These are phyloP conservation scores for Cuculus canorus DNA, from an alignment of 2,797 vertebrate species.

Conservation along the genomic window DNA sequence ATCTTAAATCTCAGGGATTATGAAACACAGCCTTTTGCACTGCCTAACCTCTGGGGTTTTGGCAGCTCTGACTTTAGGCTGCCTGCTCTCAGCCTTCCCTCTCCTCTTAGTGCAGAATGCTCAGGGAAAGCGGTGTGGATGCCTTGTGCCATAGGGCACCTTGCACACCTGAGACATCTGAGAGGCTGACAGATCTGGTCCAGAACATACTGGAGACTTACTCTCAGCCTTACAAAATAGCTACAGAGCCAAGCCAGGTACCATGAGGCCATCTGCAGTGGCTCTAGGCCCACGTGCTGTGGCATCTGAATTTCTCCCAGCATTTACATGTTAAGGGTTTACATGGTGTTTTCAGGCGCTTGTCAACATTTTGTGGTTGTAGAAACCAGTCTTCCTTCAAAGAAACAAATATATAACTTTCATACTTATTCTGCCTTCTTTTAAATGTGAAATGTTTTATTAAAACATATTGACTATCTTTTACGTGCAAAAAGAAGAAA, in stretches of 20 bases:
- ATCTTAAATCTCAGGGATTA: neutral
- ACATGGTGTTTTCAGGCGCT: neutral
- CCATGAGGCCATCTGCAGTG: neutral
- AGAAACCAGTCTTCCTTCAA: neutral
- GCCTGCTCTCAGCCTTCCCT: neutral
- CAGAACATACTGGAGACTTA: neutral
- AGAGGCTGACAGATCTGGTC: neutral
- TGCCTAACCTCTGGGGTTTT: neutral
- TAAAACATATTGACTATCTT: neutral
- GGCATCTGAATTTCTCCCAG: neutral
- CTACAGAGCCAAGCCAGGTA: neutral
- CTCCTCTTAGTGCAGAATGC: neutral
- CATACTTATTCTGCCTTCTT: neutral
- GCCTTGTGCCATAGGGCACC: neutral
- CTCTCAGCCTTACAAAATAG: neutral
- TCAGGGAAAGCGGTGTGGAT: neutral
- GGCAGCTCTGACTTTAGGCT: neutral
- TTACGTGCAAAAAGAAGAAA: neutral
- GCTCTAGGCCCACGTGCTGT: neutral
- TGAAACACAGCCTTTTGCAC: neutral
- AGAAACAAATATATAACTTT: neutral
- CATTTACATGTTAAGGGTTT: neutral
- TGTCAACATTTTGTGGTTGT: neutral
- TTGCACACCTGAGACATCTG: neutral
- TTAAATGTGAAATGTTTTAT: neutral